A percentile compares a stretch with the other conserved stretches of the same genome.
Evolutionary conservation across 2,888 invertebrate species (phyloP).

Genomic region (Limnephilus lunatus): DNA sequence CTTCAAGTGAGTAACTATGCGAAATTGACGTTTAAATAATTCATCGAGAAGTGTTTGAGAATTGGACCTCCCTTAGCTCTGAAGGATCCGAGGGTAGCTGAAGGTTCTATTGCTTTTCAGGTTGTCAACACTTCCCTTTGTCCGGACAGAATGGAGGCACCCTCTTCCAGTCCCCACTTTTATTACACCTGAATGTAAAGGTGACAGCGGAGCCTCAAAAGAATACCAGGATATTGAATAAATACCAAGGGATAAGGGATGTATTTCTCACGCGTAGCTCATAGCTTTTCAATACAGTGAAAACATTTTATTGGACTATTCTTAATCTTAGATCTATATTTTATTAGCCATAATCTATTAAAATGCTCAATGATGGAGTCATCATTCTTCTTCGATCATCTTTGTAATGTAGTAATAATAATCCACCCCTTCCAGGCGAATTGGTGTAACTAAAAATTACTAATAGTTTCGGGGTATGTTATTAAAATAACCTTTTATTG

Average conservation of each 20-base stretch:
- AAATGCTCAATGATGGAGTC: too few species aligned
- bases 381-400: too few species aligned
- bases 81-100: not conserved
- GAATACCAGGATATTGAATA: constrained; percentile 20
- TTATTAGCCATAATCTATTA: too few species aligned
- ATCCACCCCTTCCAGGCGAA: too few species aligned
- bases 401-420: too few species aligned
- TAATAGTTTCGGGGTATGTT: too few species aligned
- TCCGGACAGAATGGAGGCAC: constrained; percentile 1
- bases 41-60: not conserved
- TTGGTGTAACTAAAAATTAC: too few species aligned
- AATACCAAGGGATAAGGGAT: constrained; percentile 24
- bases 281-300: not conserved
- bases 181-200: constrained; percentile 19
- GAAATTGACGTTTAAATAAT: not conserved
- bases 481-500: too few species aligned
- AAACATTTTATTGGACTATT: not conserved
- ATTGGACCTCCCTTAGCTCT: not conserved
- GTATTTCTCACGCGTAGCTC: not conserved
- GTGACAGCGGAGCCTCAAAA: constrained; percentile 17
- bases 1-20: not conserved
- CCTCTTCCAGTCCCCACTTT: not conserved
- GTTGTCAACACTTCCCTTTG: constrained; percentile 23
- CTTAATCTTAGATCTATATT: not conserved
- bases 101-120: constrained; percentile 27